Conservation (phyloP, 2,888 invertebrate species). For the Epinotia brunnichana region DNA sequence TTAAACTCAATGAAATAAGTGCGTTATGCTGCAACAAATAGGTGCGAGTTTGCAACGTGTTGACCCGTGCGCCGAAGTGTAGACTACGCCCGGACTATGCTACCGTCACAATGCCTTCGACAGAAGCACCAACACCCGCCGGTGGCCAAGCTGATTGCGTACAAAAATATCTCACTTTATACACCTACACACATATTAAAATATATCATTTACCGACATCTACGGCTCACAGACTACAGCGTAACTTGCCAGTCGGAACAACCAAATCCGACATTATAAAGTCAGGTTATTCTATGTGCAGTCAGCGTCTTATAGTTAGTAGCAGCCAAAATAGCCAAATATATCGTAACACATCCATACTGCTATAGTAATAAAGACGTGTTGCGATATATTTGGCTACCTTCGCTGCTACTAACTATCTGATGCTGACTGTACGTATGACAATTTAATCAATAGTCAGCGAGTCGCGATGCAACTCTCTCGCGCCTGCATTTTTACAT, state of each 20-base stretch:
- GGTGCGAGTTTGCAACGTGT: background rate
- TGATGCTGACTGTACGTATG: background rate
- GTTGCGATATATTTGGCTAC: too few relatives aligned
- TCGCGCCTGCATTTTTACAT: conserved; percentile 7
- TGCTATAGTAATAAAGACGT: too few relatives aligned
- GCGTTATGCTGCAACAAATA: background rate
- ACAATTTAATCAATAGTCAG: conserved; percentile 11
- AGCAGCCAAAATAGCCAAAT: too few relatives aligned
- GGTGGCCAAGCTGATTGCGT: conserved; percentile 72
- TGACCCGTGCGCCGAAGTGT: conserved; percentile 9
- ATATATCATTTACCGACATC: conserved; percentile 40
- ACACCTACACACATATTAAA: conserved; percentile 44
- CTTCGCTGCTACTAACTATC: too few relatives aligned
- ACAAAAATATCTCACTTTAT: conserved; percentile 61
- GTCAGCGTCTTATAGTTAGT: too few relatives aligned
- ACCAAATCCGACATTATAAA: background rate
- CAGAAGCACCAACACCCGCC: conserved; percentile 76
- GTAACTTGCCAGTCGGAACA: background rate
- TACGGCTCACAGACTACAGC: conserved; percentile 13
- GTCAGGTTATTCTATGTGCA: background rate
- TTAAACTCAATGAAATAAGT: background rate
- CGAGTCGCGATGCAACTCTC: conserved; percentile 8
- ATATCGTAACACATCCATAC: too few relatives aligned
- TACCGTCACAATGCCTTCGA: conserved; percentile 32
- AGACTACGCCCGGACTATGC: conserved; percentile 27